These are phyloP conservation scores for Macrophya alboannulata DNA, from an alignment of 2,888 invertebrate species.

Conservation along the genomic window DNA sequence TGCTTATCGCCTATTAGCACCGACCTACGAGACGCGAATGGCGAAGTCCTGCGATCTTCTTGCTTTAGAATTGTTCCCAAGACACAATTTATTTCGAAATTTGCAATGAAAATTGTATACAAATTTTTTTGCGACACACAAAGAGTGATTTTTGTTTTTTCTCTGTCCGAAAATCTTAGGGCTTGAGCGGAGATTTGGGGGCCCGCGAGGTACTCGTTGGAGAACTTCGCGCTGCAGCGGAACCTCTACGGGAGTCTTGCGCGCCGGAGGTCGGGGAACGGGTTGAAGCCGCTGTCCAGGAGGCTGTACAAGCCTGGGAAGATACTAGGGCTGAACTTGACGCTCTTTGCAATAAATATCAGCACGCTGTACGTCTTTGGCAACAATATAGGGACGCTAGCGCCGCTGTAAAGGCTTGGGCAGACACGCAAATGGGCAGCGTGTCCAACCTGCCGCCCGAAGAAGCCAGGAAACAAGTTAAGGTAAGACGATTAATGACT, in stretches of 20 bases:
- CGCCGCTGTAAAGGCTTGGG: constrained; percentile 88
- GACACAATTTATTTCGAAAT: neutral
- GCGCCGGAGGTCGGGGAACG: constrained; percentile 87
- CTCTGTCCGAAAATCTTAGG: constrained; percentile 80
- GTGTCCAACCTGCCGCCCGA: constrained; percentile 87
- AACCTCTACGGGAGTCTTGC: constrained; percentile 87
- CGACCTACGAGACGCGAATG: neutral
- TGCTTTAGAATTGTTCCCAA: neutral
- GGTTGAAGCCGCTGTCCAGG: constrained; percentile 89
- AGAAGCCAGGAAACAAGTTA: constrained; percentile 87
- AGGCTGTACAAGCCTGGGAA: constrained; percentile 90
- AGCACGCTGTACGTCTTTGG: constrained; percentile 92
- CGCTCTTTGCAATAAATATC: constrained; percentile 89
- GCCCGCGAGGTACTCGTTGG: constrained; percentile 88
- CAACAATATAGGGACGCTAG: constrained; percentile 90
- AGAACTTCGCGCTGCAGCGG: constrained; percentile 87
- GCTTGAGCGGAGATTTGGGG: constrained; percentile 89
- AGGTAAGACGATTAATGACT: constrained; percentile 82
- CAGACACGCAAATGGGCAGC: constrained; percentile 89
- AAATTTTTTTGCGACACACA: neutral
- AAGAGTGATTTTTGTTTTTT: neutral
- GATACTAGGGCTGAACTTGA: constrained; percentile 90
- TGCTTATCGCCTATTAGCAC: neutral
- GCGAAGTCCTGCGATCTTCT: neutral
- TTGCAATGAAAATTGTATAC: neutral